phyloP scores from a whole-genome alignment of 2,888 invertebrate species.

The Nephrotoma appendiculata region DNA sequence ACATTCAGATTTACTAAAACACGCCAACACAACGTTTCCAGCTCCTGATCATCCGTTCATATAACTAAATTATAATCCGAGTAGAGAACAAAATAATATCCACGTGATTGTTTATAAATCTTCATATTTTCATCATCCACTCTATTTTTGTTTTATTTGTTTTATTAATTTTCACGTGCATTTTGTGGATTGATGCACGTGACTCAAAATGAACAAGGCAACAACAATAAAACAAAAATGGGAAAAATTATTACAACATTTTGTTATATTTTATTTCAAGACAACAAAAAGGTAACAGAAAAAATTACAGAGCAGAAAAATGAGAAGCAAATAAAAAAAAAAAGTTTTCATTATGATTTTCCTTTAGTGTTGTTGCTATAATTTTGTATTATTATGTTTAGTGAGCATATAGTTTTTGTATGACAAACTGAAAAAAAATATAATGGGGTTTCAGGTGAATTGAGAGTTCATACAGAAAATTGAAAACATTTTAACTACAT shows the following conservation, averaged over 20 bases:
- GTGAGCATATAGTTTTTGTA: neutral
- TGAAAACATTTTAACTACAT: neutral
- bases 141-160: neutral
- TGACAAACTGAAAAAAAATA: neutral
- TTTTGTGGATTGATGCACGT: slow-evolving; percentile 12
- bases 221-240: neutral
- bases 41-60: neutral
- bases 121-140: neutral
- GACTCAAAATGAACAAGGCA: slow-evolving; percentile 6
- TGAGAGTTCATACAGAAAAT: neutral
- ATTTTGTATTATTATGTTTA: neutral
- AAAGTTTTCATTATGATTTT: slow-evolving; percentile 1
- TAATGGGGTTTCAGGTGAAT: neutral
- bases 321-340: neutral
- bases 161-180: slow-evolving; percentile 10
- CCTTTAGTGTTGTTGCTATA: neutral
- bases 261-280: neutral
- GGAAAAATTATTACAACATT: neutral
- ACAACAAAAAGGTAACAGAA: neutral
- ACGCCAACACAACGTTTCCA: neutral
- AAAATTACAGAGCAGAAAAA: slow-evolving; percentile 1
- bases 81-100: neutral
- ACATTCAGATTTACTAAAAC: no score
- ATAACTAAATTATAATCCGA: neutral
- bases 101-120: neutral